A percentile compares a stretch with the other conserved stretches of the same genome.
These are phyloP conservation scores for Chesias legatella DNA, from an alignment of 2,888 invertebrate genomes.

Conservation along the genomic window DNA sequence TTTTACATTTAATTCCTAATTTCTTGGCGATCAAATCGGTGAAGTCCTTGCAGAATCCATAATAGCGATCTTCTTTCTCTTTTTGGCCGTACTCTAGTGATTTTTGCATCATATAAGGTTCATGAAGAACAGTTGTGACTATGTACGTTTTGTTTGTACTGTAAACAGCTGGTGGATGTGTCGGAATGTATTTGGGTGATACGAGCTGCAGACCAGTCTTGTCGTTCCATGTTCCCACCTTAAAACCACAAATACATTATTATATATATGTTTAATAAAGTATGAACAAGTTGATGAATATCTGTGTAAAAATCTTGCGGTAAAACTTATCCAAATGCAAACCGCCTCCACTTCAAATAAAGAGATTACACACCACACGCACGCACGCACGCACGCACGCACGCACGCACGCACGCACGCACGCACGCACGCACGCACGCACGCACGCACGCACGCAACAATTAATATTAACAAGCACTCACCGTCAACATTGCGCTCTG, in stretches of 20 bases:
- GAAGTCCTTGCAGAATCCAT: constrained; percentile 96
- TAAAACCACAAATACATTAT: constrained; percentile 1
- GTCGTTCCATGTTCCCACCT: constrained; percentile 94
- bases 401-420: too few species aligned
- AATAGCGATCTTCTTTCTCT: constrained; percentile 90
- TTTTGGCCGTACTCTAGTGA: constrained; percentile 82
- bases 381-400: too few species aligned
- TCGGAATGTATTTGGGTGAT: constrained; percentile 87
- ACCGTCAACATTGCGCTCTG: constrained; percentile 95
- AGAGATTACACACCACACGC: too few species aligned
- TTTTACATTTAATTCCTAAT: constrained; percentile 91
- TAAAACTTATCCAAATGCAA: too few species aligned
- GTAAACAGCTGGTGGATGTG: constrained; percentile 85
- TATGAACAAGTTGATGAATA: too few species aligned
- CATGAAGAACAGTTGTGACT: constrained; percentile 92
- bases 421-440: too few species aligned
- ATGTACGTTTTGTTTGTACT: constrained; percentile 92
- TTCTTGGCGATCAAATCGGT: constrained; percentile 89
- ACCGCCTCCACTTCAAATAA: too few species aligned
- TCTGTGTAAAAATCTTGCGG: too few species aligned
- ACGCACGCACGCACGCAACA: too few species aligned
- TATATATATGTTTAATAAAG: too few species aligned
- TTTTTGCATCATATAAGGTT: constrained; percentile 92
- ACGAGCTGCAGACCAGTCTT: constrained; percentile 86
- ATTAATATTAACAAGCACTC: too few species aligned